Evolutionary conservation across 23 tunicate genomes (phyloP).

Genomic region (Styela plicata): DNA sequence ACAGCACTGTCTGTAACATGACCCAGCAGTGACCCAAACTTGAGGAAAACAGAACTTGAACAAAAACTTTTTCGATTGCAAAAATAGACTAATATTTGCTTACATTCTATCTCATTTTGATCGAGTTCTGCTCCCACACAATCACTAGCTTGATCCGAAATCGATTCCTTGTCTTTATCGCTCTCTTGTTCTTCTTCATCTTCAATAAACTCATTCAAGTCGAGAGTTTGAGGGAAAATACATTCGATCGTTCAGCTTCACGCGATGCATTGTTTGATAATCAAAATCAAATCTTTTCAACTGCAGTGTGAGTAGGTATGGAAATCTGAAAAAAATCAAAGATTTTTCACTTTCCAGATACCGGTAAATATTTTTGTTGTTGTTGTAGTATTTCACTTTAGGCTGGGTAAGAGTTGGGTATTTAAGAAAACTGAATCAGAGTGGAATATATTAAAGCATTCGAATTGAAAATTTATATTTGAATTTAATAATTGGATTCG

Average conservation of each 20-base stretch:
- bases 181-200: constrained; percentile 13
- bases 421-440: too few relatives aligned
- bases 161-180: constrained; percentile 11
- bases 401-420: too few relatives aligned
- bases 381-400: too few relatives aligned
- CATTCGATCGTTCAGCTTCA: constrained; percentile 83
- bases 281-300: constrained; percentile 90
- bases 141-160: constrained; percentile 1
- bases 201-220: constrained; percentile 64
- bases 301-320: constrained; percentile 79
- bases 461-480: too few relatives aligned
- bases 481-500: too few relatives aligned
- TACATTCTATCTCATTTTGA: neutral
- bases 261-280: constrained; percentile 74
- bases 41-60: too few relatives aligned
- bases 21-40: too few relatives aligned
- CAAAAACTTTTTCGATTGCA: too few relatives aligned
- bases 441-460: too few relatives aligned
- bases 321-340: constrained; percentile 43
- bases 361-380: too few relatives aligned
- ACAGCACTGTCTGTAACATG: too few relatives aligned
- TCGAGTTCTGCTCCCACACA: constrained; percentile 9
- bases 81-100: neutral
- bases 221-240: constrained; percentile 61
- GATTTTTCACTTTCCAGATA: too few relatives aligned